Evolutionary conservation across 2,113 vertebrate genomes (phyloP), one percentile per base, ranked within the genome.

Genomic region (Pseudois nayaur): DNA sequence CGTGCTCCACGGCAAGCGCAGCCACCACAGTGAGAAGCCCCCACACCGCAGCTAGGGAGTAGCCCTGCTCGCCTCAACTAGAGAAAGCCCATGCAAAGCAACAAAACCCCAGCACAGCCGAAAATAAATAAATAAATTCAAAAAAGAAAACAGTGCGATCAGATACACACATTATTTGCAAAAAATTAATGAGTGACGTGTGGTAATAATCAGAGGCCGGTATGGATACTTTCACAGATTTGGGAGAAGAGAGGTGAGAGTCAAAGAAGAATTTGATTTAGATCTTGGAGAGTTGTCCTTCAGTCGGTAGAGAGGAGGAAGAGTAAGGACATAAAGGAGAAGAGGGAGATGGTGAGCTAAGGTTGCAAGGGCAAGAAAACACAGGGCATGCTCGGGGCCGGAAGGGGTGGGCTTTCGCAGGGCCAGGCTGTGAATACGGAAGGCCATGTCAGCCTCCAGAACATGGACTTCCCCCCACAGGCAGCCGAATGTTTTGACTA

Each of bases 41-140:
- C n/a, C 10, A 13, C 19, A 25, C 1, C 3, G 0, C 36, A 27
- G 8, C 36, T 27, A 8, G 23, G 13, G 23, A 43, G 23, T 1
- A 43, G 71, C 71, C 71, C 71, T 43, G 36, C 36, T 43, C 3
- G 3, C 71, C 23, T 25, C 23, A 8, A 25, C 36, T 7, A 76
- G 71, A 76, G 36, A 27, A 76, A 76, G 36, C 23, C 36, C 1
- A 1, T 43, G 36, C 23, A 76, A 27, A 76, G 36, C 71, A 27
- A 14, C 71, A 14, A 3, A 76, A 3, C 14, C 23, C 23, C 40
- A 43, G 71, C 71, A 43, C 12, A 27, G 71, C 11, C 3, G 11
- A 43, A 76, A 14, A 43, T 43, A 43, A 43, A 25, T 7, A 40
- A 67, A 67, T 10, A 9, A 36, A 14, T 43, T 76, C 13, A 0